These are phyloP conservation scores for Chelon labrosus DNA, from an alignment of 2,797 vertebrate species.

Conservation along the genomic window DNA sequence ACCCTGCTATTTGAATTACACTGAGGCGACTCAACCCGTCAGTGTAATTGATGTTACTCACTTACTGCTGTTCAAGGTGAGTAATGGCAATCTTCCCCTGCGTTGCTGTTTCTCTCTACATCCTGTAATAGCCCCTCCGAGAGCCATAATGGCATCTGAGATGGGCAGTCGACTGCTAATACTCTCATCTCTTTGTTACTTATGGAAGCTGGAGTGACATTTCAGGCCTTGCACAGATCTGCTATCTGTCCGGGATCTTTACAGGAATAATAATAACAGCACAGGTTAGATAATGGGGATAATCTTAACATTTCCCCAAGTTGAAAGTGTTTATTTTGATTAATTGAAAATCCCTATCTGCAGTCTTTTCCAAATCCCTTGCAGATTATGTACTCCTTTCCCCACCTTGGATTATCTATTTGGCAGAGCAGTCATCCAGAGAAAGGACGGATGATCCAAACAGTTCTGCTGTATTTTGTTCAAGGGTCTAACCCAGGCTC, in stretches of 20 bases:
- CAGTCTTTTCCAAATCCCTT: conserved; percentile 6
- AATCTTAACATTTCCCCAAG: neutral
- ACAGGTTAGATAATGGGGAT: conserved; percentile 2
- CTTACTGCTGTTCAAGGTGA: conserved; percentile 73
- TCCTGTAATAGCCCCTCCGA: conserved; percentile 65
- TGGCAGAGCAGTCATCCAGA: conserved; percentile 25
- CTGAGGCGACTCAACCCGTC: conserved; percentile 51
- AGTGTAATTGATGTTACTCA: conserved; percentile 67
- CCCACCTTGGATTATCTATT: conserved; percentile 8
- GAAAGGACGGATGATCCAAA: conserved; percentile 47
- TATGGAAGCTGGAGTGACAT: conserved; percentile 48
- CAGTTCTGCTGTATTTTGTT: conserved; percentile 48
- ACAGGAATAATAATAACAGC: conserved; percentile 2
- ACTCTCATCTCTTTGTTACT: conserved; percentile 59
- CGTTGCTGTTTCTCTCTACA: conserved; percentile 48
- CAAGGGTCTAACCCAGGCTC: conserved; percentile 47
- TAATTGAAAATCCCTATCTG: conserved; percentile 22
- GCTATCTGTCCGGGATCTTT: conserved; percentile 2
- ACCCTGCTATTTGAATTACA: conserved; percentile 45
- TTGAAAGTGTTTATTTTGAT: conserved; percentile 19
- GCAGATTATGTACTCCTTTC: neutral
- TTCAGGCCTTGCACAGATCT: conserved; percentile 8
- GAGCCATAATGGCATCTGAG: conserved; percentile 64
- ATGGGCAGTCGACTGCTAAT: conserved; percentile 42
- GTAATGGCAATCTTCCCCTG: conserved; percentile 57